These are phyloP conservation scores for Orchesella cincta DNA, from an alignment of 1,140 invertebrate species.

Conservation along the genomic window DNA sequence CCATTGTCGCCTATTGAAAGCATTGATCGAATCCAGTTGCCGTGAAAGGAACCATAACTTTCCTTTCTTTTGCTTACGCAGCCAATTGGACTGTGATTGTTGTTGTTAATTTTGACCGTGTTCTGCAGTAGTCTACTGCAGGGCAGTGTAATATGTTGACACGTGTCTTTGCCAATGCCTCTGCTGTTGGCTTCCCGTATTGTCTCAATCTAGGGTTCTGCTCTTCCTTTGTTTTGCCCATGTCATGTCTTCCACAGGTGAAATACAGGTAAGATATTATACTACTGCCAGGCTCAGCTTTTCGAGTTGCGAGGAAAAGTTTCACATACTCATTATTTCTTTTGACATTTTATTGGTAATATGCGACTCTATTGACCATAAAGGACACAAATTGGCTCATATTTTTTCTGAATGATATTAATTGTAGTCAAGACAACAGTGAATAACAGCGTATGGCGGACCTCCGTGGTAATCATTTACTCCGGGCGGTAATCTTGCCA, in stretches of 20 bases:
- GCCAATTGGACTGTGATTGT: not conserved
- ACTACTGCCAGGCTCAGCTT: no score
- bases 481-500: conserved; percentile 41
- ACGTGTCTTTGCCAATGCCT: conserved; percentile 42
- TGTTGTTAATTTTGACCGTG: conserved; percentile 25
- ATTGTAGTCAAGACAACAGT: conserved; percentile 45
- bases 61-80: not conserved
- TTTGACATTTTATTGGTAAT: not conserved
- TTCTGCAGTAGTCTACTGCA: conserved; percentile 26
- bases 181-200: conserved; percentile 42
- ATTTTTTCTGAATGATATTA: not conserved
- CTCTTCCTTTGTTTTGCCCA: conserved; percentile 31
- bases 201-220: conserved; percentile 44
- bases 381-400: not conserved
- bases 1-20: conserved; percentile 6
- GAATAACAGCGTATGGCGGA: conserved; percentile 48
- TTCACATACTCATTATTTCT: conserved; percentile 4
- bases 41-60: not conserved
- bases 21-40: not conserved
- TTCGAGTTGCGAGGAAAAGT: no score
- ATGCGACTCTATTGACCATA: not conserved
- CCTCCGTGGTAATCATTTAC: conserved; percentile 46
- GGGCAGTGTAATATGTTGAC: conserved; percentile 27
- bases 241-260: conserved; percentile 49
- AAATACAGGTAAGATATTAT: conserved; percentile 46